Evolutionary conservation across 2,888 invertebrate genomes (phyloP), one percentile per base, ranked within the genome.

Genomic region (Drosophila setosimentum): DNA sequence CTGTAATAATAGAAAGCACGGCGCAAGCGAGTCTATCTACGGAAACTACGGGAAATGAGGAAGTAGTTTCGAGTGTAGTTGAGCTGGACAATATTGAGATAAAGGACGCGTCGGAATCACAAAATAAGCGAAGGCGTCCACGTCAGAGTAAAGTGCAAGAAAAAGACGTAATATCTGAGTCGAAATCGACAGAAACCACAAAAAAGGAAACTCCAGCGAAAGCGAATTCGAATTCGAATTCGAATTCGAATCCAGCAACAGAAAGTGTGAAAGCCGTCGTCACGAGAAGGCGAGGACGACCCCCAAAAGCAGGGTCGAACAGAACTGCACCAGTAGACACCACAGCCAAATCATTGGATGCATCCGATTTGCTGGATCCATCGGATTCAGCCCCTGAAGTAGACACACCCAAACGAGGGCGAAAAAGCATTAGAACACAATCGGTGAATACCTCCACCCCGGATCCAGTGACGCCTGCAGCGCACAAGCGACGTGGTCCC

Each of bases 401-500:
- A 13, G 35, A 49, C 21, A 64, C 45, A 13, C 7, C 48, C 24
- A 32, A 60, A n/a, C 8, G 29, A 33, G 30, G 8, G 27, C 10
- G 50, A 32, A 30, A 6, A 24, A n/a, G 16, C 13, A n/a, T 29
- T 3, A 40, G 6, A 42, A 16, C 18, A 18, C 33, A 45, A 18
- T 29, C 24, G 27, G 10, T 13, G 5, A 8, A 13, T 6, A 29
- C 35, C 33, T 45, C 50, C 24, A 54, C 57, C 6, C 35, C 55
- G 8, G 57, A 42, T 3, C 1, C 29, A 4, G 3, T 42, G n/a
- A 29, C 27, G 3, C 51, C 42, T 61, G 33, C 61, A 21, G 48
- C 53, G n/a, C 42, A 57, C 10, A 70, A 64, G n/a, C 67, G 65
- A 33, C 69, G 69, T 13, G 83, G 80, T 10, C 69, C 63, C 3